These are phyloP conservation scores for Eidolon dupreanum DNA, from an alignment of 2,797 vertebrate species.

Conservation along the genomic window DNA sequence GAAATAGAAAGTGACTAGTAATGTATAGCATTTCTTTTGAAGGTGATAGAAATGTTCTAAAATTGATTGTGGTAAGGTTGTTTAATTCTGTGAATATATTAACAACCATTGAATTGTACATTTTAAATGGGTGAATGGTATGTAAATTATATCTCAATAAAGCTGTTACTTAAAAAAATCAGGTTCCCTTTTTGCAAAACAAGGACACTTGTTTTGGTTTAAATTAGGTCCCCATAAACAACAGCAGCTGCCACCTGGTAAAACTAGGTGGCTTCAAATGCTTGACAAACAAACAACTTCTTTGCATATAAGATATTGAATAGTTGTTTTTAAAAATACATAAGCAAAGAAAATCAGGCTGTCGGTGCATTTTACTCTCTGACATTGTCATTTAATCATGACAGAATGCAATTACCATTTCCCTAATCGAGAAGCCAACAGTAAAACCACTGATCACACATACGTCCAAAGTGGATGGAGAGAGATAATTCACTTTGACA, in stretches of 20 bases:
- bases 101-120: background rate
- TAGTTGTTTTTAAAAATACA: constrained; percentile 5
- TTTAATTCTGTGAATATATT: background rate
- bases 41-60: constrained; percentile 41
- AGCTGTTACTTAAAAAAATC: background rate
- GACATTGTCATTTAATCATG: constrained; percentile 70
- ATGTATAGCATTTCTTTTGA: background rate
- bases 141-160: constrained; percentile 51
- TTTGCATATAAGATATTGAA: constrained; percentile 38
- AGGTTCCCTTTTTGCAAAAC: constrained; percentile 53
- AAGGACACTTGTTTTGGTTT: constrained; percentile 52
- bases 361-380: constrained; percentile 31
- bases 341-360: constrained; percentile 38
- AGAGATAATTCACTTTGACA: constrained; percentile 54
- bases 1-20: constrained; percentile 38
- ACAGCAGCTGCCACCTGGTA: constrained; percentile 58
- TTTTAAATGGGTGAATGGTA: background rate
- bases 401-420: constrained; percentile 57
- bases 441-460: constrained; percentile 68
- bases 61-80: background rate
- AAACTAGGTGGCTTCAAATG: constrained; percentile 59
- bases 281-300: constrained; percentile 59
- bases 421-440: constrained; percentile 68
- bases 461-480: background rate
- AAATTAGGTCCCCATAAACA: constrained; percentile 59